A percentile compares a stretch with the other conserved stretches of the same genome.
These are phyloP conservation scores for Brachyalestes nurse DNA, from an alignment of 2,797 vertebrate species.

Conservation along the genomic window DNA sequence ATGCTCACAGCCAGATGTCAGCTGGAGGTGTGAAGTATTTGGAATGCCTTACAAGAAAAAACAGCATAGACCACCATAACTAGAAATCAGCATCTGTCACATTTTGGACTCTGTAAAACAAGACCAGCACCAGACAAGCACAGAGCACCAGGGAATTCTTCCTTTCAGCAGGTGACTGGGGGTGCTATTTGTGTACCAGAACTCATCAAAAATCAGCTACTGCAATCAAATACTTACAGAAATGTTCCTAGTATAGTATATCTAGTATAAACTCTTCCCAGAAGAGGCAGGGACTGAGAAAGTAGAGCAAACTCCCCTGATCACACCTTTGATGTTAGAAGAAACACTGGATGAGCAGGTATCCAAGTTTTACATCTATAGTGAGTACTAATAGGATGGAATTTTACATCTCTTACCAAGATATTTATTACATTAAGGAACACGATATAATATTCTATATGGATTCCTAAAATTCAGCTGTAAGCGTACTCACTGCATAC, in stretches of 20 bases:
- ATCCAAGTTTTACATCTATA: no score
- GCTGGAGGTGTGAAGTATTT: neutral
- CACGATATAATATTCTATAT: neutral
- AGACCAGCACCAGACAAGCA: no score
- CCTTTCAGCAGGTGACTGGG: neutral
- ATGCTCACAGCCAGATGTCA: no score
- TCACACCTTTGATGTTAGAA: no score
- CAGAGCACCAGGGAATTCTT: no score
- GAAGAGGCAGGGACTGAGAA: no score
- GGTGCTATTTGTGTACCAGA: neutral
- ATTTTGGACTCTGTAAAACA: no score
- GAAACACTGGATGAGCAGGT: no score
- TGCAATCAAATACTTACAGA: neutral
- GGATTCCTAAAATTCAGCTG: neutral
- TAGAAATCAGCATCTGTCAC: no score
- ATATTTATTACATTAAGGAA: neutral
- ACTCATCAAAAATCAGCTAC: neutral
- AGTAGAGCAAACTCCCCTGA: neutral
- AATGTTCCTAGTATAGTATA: neutral
- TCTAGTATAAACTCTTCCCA: no score
- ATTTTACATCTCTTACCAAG: neutral
- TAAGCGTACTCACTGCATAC: neutral
- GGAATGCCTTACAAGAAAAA: neutral
- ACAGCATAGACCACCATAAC: no score
- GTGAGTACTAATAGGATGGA: no score